Evolutionary conservation across 2,888 invertebrate species (phyloP), one percentile per base, ranked within the genome.

Genomic region (Acronicta aceris): DNA sequence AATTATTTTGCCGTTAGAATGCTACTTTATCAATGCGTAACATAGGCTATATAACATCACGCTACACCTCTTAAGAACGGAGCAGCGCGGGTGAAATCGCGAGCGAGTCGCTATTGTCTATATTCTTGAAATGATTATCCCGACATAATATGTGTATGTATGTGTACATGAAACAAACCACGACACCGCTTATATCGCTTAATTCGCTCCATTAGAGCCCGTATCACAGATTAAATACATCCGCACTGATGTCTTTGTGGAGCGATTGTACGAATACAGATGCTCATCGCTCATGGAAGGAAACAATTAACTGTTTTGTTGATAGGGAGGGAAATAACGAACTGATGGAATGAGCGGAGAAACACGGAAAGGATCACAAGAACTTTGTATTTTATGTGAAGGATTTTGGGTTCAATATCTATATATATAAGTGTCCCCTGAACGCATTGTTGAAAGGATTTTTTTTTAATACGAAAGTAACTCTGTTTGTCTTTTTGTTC

Each of bases 171-270:
- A 71, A 69, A 74, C 74, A 70, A 68, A 79, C 78, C 70, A 74
- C 59, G 53, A 59, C 52, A 66, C 54, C 54, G 67, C 49, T 81
- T 46, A 48, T 41, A 55, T 78, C 78, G 72, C 86, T 86, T 91
- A 91, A 92, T 92, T 89, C 85, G 78, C 74, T 77, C 87, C 84
- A 91, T 91, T 91, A 88, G 84, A 79, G 82, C 90, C 93, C 90
- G 90, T 93, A 92, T 93, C 88, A 84, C 83, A 88, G 90, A 92
- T 92, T 89, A 90, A 86, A 76, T 64, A 86, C 90, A 88, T 91
- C 92, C 92, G 89, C 77, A 81, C 76, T 81, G 72, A 59, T 59
- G 67, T 73, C 63, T 77, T 75, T 71, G 62, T 75, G 59, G 21
- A 71, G 25, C 52, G 49, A 61, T 66, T 74, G 76, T 69, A 38